Conservation (phyloP, 2,113 vertebrate genomes). For the Pterocles gutturalis region DNA sequence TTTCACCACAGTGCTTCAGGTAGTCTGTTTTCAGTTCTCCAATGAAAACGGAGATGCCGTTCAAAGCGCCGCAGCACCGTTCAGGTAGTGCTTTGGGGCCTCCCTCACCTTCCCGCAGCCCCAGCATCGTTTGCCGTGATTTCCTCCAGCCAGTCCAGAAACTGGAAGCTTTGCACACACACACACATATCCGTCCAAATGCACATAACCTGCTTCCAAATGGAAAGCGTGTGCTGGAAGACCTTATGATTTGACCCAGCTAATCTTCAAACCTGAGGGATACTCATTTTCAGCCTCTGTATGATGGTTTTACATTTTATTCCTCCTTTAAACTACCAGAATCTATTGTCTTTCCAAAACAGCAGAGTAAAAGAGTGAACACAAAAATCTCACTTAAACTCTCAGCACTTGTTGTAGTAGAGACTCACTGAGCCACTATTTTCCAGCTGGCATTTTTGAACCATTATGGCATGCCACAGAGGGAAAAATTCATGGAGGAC, state of each 20-base stretch:
- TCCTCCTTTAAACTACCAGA: background rate
- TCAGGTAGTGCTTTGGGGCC: background rate
- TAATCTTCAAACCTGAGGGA: background rate
- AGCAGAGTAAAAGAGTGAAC: background rate
- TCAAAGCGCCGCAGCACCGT: fast-evolving
- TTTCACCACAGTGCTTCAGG: background rate
- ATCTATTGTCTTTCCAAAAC: background rate
- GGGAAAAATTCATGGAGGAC: background rate
- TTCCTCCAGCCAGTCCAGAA: background rate
- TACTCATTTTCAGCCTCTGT: background rate
- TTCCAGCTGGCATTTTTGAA: background rate
- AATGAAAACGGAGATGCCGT: background rate
- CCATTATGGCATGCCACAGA: background rate
- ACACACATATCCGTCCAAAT: background rate
- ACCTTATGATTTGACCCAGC: background rate
- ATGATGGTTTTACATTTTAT: background rate
- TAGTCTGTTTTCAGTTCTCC: background rate
- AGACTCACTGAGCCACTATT: background rate
- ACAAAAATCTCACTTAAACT: background rate
- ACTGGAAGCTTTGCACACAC: background rate
- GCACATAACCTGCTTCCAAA: background rate
- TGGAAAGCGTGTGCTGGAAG: background rate
- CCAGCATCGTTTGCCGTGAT: background rate
- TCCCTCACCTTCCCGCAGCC: background rate
- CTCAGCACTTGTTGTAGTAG: background rate